Percentiles rank a stretch among this genome's conserved stretches.
Conservation (phyloP, 2,888 invertebrate genomes). For the Meteorus colon region DNA sequence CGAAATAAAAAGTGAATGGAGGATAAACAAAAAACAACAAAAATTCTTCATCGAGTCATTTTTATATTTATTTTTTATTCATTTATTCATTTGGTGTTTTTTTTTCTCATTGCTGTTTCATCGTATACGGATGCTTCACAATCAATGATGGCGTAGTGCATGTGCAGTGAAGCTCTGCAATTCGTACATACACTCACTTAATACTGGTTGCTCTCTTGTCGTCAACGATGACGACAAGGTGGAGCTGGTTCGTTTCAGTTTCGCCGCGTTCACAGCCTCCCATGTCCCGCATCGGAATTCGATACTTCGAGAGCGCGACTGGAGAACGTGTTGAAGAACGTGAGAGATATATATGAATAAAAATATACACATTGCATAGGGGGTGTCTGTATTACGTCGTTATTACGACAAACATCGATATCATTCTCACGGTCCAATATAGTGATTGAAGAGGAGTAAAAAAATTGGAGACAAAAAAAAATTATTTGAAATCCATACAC, state of each 20-base stretch:
- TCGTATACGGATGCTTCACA: not conserved
- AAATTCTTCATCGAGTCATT: slow-evolving; percentile 11
- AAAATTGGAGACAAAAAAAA: not conserved
- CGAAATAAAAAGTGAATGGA: not conserved
- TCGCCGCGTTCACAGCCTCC: slow-evolving; percentile 45
- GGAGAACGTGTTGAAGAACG: not conserved
- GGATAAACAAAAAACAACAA: not conserved
- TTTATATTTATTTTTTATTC: slow-evolving; percentile 21
- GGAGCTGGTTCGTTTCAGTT: slow-evolving; percentile 38
- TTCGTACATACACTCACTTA: not conserved
- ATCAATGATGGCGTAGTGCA: not conserved
- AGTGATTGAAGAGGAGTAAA: not conserved
- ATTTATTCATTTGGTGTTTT: not conserved
- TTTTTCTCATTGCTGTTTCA: slow-evolving; percentile 21
- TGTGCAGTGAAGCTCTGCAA: not conserved
- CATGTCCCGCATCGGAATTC: slow-evolving; percentile 51
- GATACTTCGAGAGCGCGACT: slow-evolving; percentile 45
- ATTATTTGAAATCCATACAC: not conserved
- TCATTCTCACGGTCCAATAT: slow-evolving; percentile 37
- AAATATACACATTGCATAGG: not conserved
- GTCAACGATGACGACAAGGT: not conserved
- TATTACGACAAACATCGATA: slow-evolving; percentile 30
- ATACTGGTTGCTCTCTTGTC: not conserved
- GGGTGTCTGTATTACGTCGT: slow-evolving; percentile 24
- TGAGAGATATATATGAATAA: slow-evolving; percentile 1